Base-by-base conservation (phyloP, 2,113 vertebrate species). In the Pelecanus crispus region DNA sequence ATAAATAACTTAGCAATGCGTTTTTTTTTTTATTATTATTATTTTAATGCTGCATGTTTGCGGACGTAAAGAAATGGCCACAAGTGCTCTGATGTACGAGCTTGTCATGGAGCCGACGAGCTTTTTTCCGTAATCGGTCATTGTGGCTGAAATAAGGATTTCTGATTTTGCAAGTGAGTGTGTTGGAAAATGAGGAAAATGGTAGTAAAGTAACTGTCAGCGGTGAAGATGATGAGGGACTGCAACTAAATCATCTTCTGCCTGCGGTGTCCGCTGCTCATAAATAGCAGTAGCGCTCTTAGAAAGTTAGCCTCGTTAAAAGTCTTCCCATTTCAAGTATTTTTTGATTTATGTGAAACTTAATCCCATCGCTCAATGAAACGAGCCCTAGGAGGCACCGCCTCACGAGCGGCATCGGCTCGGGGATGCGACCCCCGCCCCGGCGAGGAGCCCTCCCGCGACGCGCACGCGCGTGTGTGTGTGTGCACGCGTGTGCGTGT, bases 401-500 rank as follows among this genome's bases (percentile, higher is more conserved):
- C 42, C 49, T 66, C 26, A 21, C 47, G 6, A 4, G 6, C 3
- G 10, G 4, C 32, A 3, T 24, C 22, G 0, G 4, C 16, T 14
- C 50, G 28, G 73, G 77, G 10, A 0, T 12, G 74, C 7, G 6
- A 2, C 47, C 13, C 25, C 42, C 4, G 1, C 8, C 45, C 49
- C 32, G 3, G 26, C 12, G 16, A 6, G 59, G 42, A 63, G 44
- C 70, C 29, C 47, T 16, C 7, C 5, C 13, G n/a, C 10, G 13
- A 7, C 8, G 78, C 38, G 1, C 71, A 1, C 1, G 61, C 20
- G 68, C 13, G 11, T 8, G 61, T 20, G 68, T 19, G 11, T 8
- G 45, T 2, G 12, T 4, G 18, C 42, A 1, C 1, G 24, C 7
- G 56, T 4, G 67, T 24, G 75, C 16, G 10, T 10, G 45, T 1